Conservation (phyloP, 2,888 invertebrate species). For the Nasonovia ribisnigri region DNA sequence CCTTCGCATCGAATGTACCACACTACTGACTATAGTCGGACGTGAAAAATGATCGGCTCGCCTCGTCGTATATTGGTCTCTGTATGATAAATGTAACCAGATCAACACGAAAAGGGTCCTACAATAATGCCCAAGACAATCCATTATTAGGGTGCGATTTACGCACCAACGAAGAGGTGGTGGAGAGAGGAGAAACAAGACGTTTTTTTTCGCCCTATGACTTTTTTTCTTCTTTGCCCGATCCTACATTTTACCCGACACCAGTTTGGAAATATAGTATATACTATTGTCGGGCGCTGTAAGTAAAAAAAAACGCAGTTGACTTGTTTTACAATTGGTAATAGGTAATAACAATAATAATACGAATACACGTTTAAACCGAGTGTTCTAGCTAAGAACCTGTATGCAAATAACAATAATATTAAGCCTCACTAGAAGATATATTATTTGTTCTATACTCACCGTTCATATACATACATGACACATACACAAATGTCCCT, state of each 20-base stretch:
- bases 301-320: not conserved
- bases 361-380: not conserved
- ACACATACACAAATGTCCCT: not conserved
- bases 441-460: not conserved
- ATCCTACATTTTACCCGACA: not conserved
- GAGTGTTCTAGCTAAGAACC: not conserved
- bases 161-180: not conserved
- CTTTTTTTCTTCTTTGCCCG: conserved; percentile 8
- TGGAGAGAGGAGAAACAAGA: conserved; percentile 33
- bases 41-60: conserved; percentile 64
- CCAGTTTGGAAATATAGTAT: conserved; percentile 16
- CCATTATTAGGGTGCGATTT: conserved; percentile 65
- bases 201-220: conserved; percentile 48
- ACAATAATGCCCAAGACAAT: conserved; percentile 62
- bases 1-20: conserved; percentile 27
- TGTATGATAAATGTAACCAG: conserved; percentile 63
- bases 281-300: not conserved
- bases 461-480: not conserved
- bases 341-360: not conserved
- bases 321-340: not conserved
- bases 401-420: not conserved
- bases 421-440: not conserved
- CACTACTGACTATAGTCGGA: conserved; percentile 45
- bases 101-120: conserved; percentile 56
- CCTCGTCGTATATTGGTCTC: conserved; percentile 57